A percentile compares a stretch with the other conserved stretches of the same genome.
Evolutionary conservation across 2,888 invertebrate species (phyloP).

Genomic region (Tetheella fluctuosa): DNA sequence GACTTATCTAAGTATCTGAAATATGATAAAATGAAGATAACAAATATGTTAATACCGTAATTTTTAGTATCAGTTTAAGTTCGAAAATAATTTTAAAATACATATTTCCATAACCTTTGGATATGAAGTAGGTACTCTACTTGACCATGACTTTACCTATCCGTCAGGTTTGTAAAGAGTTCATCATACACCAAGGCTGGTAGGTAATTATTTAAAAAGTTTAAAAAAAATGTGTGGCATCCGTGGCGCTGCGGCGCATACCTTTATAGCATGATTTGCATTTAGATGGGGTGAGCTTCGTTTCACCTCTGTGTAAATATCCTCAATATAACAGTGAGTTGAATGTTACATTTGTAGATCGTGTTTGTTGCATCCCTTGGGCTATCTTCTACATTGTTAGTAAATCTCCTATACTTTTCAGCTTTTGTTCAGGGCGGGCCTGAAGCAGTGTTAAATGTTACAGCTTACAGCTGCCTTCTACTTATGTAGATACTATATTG

Average conservation of each 20-base stretch:
- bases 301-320: constrained; percentile 6
- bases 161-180: constrained; percentile 1
- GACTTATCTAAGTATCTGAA: no score
- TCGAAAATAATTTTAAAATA: neutral
- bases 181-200: neutral
- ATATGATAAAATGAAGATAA: no score
- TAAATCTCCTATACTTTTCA: no score
- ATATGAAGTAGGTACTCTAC: neutral
- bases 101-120: constrained; percentile 1
- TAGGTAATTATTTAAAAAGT: neutral
- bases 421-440: no score
- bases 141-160: neutral
- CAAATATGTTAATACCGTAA: neutral
- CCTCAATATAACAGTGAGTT: neutral
- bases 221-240: neutral
- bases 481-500: no score
- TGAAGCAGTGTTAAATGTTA: no score
- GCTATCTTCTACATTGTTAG: neutral
- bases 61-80: neutral
- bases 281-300: constrained; percentile 9
- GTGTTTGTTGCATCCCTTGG: neutral
- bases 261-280: constrained; percentile 1
- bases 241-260: neutral
- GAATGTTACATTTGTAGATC: neutral
- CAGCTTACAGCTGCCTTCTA: no score